Base-by-base conservation (phyloP, 2,113 vertebrate species). In the Psittacara wagleri region DNA sequence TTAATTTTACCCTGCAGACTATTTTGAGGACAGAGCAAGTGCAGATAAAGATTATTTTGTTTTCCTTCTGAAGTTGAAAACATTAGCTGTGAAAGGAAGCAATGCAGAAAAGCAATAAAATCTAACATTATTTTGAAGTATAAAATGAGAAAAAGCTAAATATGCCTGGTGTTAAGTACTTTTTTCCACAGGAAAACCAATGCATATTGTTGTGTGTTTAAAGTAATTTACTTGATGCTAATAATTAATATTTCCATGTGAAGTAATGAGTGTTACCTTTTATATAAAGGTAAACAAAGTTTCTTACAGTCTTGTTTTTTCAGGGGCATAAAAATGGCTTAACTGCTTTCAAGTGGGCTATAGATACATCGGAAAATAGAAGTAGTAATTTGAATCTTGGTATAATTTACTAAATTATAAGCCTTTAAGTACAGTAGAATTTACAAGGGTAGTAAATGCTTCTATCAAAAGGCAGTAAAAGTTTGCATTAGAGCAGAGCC, bases 1-100 rank as follows among this genome's bases (percentile, higher is more conserved):
- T 46, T 29, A 41, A 23, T 28, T 82, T 49, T 82, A 74, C 43
- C 28, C 16, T 86, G 39, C 24, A 39, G 76, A 22, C 31, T 63
- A 3, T 64, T 63, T 54, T 68, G 54, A 78, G 24, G 88, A 17
- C 31, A 63, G 75, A 75, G 35, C 29, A 51, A 55, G 55, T 54
- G 9, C 16, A 29, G n/a, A 17, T 66, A 33, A 1, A 35, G 61
- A 11, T 54, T 35, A 7, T 28, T 72, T 4, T 0, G 11, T 33
- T 77, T 86, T 73, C 17, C 22, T 73, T 35, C n/a, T 39, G 22
- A 11, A 28, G 14, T 37, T 70, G 23, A 33, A 92, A 19, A 39
- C 49, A 67, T 78, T 5, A 25, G 8, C 28, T 88, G 22, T 25
- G 39, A 48, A 74, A 55, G 35, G 54, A 78, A 67, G 24, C 27